Conservation (phyloP, 2,888 invertebrate species). For the Pheosia tremula region DNA sequence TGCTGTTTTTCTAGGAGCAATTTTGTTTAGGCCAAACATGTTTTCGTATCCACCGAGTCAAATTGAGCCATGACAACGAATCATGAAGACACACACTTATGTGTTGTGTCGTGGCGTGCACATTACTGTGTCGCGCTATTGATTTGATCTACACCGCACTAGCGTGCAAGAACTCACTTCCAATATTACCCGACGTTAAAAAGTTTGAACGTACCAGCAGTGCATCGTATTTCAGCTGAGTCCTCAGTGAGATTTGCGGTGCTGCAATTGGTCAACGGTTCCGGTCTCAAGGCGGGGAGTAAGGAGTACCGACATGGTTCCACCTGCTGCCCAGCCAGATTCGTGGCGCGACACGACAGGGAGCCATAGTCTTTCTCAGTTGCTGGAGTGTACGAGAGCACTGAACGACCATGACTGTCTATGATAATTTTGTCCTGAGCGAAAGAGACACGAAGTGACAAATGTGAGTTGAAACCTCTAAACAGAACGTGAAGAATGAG, state of each 20-base stretch:
- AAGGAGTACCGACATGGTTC: constrained; percentile 91
- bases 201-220: constrained; percentile 69
- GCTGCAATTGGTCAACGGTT: constrained; percentile 91
- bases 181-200: no score
- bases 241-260: constrained; percentile 91
- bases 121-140: no score
- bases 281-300: constrained; percentile 91
- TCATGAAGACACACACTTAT: no score
- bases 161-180: no score
- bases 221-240: constrained; percentile 89
- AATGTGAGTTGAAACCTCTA: no score
- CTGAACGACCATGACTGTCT: constrained; percentile 83
- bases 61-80: no score
- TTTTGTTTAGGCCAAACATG: no score
- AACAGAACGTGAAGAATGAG: no score
- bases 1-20: no score
- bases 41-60: no score
- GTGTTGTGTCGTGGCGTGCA: no score
- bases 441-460: constrained; percentile 12
- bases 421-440: constrained; percentile 82
- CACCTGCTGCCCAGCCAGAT: constrained; percentile 88
- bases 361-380: constrained; percentile 91
- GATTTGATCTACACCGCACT: no score
- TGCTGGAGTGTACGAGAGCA: constrained; percentile 90
- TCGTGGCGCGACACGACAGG: constrained; percentile 89